Conservation (phyloP, 2,888 invertebrate genomes). For the Rhogogaster chlorosoma region DNA sequence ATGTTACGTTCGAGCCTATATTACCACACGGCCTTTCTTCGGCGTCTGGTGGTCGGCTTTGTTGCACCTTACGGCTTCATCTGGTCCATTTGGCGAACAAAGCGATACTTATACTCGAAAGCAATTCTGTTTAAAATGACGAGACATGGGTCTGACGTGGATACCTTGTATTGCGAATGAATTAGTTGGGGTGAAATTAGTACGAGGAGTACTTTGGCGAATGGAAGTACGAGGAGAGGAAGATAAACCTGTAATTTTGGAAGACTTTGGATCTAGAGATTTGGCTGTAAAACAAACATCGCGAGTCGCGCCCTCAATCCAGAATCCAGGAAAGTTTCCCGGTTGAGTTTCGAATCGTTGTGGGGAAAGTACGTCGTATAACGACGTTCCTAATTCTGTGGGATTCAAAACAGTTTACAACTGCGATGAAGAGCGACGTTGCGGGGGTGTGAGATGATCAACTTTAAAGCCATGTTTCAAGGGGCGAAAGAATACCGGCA, state of each 20-base stretch:
- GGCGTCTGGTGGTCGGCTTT: constrained; percentile 23
- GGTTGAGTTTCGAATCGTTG: constrained; percentile 38
- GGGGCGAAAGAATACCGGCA: not conserved
- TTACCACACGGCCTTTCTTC: not conserved
- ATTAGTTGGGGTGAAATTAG: not conserved
- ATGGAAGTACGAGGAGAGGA: not conserved
- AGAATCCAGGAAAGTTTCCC: constrained; percentile 54
- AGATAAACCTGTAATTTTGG: constrained; percentile 31
- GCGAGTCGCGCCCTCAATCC: constrained; percentile 53
- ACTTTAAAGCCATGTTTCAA: constrained; percentile 38
- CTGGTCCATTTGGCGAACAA: constrained; percentile 11
- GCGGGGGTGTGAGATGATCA: constrained; percentile 33
- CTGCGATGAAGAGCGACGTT: constrained; percentile 49
- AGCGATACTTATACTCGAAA: constrained; percentile 1
- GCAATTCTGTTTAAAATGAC: constrained; percentile 15
- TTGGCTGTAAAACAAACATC: constrained; percentile 56
- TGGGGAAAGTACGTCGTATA: constrained; percentile 44
- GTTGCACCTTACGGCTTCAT: constrained; percentile 18
- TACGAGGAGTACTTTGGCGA: not conserved
- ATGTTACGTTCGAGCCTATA: constrained; percentile 29
- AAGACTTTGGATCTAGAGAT: constrained; percentile 56
- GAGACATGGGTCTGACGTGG: not conserved
- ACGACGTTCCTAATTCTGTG: constrained; percentile 58
- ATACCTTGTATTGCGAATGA: not conserved
- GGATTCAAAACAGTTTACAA: constrained; percentile 60